Evolutionary conservation across 1,140 invertebrate species (phyloP).

Genomic region (Drosophila setifemur): DNA sequence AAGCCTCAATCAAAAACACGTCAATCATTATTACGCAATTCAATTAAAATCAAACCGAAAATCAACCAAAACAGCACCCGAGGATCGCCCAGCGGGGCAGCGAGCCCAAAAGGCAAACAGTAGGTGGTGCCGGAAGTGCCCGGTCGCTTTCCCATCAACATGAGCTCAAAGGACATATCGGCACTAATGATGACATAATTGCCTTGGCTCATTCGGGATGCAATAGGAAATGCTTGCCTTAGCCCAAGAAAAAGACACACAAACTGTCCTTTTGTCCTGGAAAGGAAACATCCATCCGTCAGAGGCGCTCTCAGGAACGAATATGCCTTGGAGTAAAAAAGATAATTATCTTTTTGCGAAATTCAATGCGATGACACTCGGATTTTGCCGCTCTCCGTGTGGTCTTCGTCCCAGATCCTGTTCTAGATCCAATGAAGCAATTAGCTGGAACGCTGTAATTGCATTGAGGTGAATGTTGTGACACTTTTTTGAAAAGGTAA

Average conservation of each 20-base stretch:
- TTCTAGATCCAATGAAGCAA: constrained; percentile 7
- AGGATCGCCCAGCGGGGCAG: constrained; percentile 51
- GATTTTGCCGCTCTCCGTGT: constrained; percentile 57
- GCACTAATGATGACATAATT: constrained; percentile 81
- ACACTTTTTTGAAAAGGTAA: constrained; percentile 57
- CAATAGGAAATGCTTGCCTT: constrained; percentile 54
- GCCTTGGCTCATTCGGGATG: constrained; percentile 62
- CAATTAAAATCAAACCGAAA: constrained; percentile 43
- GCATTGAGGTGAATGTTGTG: constrained; percentile 57
- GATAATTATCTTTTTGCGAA: constrained; percentile 78
- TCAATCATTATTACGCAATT: constrained; percentile 71
- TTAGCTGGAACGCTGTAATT: constrained; percentile 58
- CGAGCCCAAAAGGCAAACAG: constrained; percentile 45
- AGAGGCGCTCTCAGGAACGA: constrained; percentile 41
- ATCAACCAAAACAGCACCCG: constrained; percentile 47
- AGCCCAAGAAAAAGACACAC: constrained; percentile 52
- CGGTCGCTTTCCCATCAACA: constrained; percentile 58
- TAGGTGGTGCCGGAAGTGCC: constrained; percentile 77
- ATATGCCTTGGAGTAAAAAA: constrained; percentile 40
- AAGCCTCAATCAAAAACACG: constrained; percentile 59
- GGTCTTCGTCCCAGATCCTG: constrained; percentile 32
- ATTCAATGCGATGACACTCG: constrained; percentile 73
- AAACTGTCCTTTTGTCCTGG: constrained; percentile 33
- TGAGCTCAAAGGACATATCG: constrained; percentile 61
- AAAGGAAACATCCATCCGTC: constrained; percentile 70